Evolutionary conservation across 2,113 vertebrate genomes (phyloP).

Genomic region (Lampris megalopsis): DNA sequence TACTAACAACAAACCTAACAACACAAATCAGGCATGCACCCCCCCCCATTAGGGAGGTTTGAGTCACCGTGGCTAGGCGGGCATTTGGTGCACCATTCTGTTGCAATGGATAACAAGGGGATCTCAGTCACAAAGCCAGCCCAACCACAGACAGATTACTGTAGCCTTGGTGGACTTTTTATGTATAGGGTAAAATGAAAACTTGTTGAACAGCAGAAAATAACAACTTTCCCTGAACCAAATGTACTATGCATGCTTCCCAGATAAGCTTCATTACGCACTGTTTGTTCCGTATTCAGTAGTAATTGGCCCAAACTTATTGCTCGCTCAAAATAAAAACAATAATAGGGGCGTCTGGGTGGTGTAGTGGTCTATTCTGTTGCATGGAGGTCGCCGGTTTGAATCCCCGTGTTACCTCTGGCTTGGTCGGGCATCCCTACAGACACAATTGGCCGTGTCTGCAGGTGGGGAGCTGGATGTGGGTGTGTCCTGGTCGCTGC

Average conservation of each 20-base stretch:
- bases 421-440: too few species aligned
- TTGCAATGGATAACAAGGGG: background rate
- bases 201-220: background rate
- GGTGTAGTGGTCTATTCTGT: too few species aligned
- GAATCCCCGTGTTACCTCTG: too few species aligned
- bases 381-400: too few species aligned
- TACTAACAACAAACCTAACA: conserved; percentile 21
- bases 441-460: too few species aligned
- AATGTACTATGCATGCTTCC: background rate
- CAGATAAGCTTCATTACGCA: background rate
- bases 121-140: background rate
- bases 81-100: conserved; percentile 4
- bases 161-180: background rate
- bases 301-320: too few species aligned
- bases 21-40: conserved; percentile 4
- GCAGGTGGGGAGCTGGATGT: too few species aligned
- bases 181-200: background rate
- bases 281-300: too few species aligned
- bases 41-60: too few species aligned
- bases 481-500: too few species aligned
- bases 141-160: background rate
- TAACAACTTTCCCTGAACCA: background rate
- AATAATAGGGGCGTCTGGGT: too few species aligned
- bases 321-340: too few species aligned
- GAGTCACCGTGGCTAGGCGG: conserved; percentile 14